Base-by-base conservation (phyloP, 2,888 invertebrate species). In the Heteromurus nitidus region DNA sequence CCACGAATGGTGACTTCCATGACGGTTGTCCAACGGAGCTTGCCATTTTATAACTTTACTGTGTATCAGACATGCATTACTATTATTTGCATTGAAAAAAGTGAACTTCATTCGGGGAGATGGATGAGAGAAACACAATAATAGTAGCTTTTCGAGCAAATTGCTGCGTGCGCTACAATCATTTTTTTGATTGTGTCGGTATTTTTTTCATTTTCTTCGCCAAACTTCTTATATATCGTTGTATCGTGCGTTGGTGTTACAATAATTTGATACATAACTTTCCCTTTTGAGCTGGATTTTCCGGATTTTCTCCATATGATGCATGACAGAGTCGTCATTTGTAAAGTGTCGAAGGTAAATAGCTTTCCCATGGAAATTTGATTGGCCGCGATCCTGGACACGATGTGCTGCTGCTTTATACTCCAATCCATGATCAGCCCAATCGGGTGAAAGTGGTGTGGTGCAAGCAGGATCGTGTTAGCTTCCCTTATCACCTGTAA, bases 1-100 rank as follows among this genome's bases (percentile, higher is more conserved):
- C 68, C 16, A 50, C 3, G 26, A 68, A 68, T 9, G 68, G 68
- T 30, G 68, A 68, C 18, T 50, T 68, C 68, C 68, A 68, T n/a
- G 50, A 47, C n/a, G 68, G 68, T 47, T 68, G 68, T 11, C 68
- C 50, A 1, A 7, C 26, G 9, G 50, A 50, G n/a, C 65, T 24
- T 24, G 22, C 42, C 65, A 67, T 67, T 24, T 64, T 36, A 47
- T 47, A n/a, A n/a, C n/a, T n/a, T n/a, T n/a, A n/a, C 47, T 47
- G n/a, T 3, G n/a, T 3, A 47, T 47, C 47, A 47, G n/a, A n/a
- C n/a, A n/a, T n/a, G n/a, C n/a, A n/a, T n/a, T n/a, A n/a, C n/a
- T n/a, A 3, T 13, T 44, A 36, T 36, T 13, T 13, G 5, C 36
- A 36, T 13, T 9, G 9, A 44, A 9, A 2, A 44, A 9, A 44